These are phyloP conservation scores for Phalacrocorax aristotelis DNA, from an alignment of 2,113 vertebrate genomes.

Conservation along the genomic window DNA sequence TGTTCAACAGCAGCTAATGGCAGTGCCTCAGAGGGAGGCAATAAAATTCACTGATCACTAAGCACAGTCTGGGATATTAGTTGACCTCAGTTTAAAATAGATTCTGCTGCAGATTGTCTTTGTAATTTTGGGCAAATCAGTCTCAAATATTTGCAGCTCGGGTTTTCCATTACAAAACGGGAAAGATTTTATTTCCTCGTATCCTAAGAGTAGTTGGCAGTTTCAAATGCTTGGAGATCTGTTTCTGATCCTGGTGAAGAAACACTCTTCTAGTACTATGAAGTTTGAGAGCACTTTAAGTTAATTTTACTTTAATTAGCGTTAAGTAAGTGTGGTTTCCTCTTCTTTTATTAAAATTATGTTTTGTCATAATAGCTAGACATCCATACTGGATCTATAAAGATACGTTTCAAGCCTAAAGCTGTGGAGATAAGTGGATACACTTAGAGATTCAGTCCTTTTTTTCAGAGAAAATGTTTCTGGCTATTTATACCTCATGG, in stretches of 20 bases:
- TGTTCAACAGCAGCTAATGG: neutral
- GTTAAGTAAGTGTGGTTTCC: neutral
- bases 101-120: neutral
- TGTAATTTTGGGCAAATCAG: neutral
- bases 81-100: neutral
- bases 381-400: neutral
- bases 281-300: slow-evolving; percentile 8
- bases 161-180: neutral
- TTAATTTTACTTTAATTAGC: slow-evolving; percentile 33
- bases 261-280: neutral
- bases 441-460: neutral
- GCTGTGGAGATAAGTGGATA: neutral
- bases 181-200: neutral
- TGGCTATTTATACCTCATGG: neutral
- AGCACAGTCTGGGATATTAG: neutral
- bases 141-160: neutral
- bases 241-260: neutral
- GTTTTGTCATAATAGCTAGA: neutral
- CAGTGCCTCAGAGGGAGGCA: neutral
- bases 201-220: neutral
- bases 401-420: neutral
- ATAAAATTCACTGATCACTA: neutral
- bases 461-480: neutral
- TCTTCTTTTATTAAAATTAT: neutral
- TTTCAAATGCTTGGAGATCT: neutral